phyloP scores from a whole-genome alignment of 2,797 vertebrate species.

The Acropternis orthonyx region DNA sequence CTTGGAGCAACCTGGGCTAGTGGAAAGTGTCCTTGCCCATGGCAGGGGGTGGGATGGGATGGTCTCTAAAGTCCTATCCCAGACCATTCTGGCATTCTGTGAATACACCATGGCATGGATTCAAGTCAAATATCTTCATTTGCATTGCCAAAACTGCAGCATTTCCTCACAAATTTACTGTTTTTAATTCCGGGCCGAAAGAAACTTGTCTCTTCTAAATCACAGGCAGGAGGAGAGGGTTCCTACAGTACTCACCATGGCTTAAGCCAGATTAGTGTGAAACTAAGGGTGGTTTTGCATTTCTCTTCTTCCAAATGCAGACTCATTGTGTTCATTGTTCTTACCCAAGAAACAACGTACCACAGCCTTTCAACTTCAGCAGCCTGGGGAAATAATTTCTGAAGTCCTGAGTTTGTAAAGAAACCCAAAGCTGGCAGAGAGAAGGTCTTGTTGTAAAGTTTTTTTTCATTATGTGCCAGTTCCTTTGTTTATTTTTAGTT shows the following conservation, averaged over 20 bases:
- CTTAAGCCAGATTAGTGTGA: background rate
- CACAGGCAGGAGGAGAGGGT: rapidly evolving
- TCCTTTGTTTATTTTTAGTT: too few relatives aligned
- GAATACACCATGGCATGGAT: background rate
- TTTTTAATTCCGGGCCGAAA: background rate
- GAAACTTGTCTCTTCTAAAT: background rate
- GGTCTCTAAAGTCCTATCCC: rapidly evolving
- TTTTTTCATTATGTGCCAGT: too few relatives aligned
- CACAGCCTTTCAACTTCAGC: too few relatives aligned
- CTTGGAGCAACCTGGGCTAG: background rate
- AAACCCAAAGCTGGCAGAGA: too few relatives aligned
- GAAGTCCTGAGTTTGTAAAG: too few relatives aligned
- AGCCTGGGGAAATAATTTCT: too few relatives aligned
- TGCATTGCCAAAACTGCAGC: background rate
- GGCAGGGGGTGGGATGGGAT: background rate
- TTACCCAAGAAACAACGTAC: too few relatives aligned
- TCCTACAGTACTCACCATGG: background rate
- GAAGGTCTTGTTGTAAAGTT: too few relatives aligned
- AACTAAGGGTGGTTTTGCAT: rapidly evolving
- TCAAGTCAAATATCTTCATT: background rate
- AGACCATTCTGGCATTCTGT: background rate
- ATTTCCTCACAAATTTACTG: background rate
- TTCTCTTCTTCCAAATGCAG: background rate
- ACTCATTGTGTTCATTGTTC: too few relatives aligned
- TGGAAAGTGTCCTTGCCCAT: background rate